phyloP scores from a whole-genome alignment of 2,113 vertebrate species.

The Nyctibius bracteatus region DNA sequence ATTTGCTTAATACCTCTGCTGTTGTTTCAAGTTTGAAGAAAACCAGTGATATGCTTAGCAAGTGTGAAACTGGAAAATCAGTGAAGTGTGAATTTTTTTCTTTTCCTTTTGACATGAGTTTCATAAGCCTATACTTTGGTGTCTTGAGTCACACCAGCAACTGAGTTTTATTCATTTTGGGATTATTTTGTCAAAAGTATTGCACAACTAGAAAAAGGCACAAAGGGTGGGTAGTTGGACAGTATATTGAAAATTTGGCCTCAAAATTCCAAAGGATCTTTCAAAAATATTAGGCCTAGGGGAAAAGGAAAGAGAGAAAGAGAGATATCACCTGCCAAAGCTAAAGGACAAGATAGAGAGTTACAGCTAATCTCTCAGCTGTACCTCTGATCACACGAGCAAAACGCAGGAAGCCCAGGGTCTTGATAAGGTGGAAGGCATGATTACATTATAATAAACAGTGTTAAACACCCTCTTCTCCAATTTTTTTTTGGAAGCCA shows the following conservation, averaged over 20 bases:
- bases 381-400: not conserved
- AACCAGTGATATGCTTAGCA: not conserved
- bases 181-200: not conserved
- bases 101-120: not conserved
- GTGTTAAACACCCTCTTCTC: not conserved
- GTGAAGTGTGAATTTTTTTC: not conserved
- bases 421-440: not conserved
- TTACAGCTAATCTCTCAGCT: not conserved
- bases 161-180: not conserved
- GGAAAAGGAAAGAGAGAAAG: not conserved
- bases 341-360: not conserved
- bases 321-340: not conserved
- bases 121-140: not conserved
- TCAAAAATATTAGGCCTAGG: not conserved
- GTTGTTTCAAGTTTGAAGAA: not conserved
- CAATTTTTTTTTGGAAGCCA: not conserved
- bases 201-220: not conserved
- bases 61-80: not conserved
- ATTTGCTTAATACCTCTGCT: not conserved
- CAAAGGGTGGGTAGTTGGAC: not conserved
- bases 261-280: not conserved
- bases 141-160: not conserved
- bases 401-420: not conserved
- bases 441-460: not conserved
- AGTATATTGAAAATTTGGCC: not conserved